Base-by-base conservation (phyloP, 2,113 vertebrate species). In the Sprattus sprattus region DNA sequence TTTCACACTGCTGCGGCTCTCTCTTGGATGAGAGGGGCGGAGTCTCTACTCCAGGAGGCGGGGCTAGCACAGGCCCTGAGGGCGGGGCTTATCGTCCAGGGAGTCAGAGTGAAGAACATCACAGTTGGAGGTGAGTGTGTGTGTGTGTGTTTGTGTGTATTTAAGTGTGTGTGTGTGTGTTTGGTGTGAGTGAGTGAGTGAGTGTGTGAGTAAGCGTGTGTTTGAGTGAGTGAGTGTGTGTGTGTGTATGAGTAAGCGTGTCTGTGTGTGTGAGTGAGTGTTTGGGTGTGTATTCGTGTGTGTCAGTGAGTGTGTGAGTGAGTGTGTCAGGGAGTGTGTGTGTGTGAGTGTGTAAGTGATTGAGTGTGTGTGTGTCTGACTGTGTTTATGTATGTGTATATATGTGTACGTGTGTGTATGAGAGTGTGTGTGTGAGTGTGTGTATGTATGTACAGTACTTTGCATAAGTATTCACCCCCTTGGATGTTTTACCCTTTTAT, bases 121-220 rank as follows among this genome's bases (percentile, higher is more conserved):
- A 92, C 81, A 6, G 86, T 95, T 0, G 95, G 92, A 92, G 96
- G 96, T 97, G 81, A 93, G 87, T n/a, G 45, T 78, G 82, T 45
- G 22, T 83, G 45, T 20, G 64, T 78, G 54, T 44, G 20, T 60
- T 2, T 81, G 18, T 57, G 67, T n/a, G n/a, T n/a, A n/a, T n/a
- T n/a, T n/a, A n/a, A n/a, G n/a, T n/a, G n/a, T 49, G 49, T 28
- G 28, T n/a, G 47, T 9, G 28, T 3, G 47, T 45, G 85, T 18
- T 16, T 7, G 5, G 18, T 22, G 39, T 46, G 71, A 52, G 71
- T 57, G 28, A 22, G 46, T 39, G n/a, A 28, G 60, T 25, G 60
- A 28, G n/a, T 25, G 60, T 67, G 60, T 67, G 60, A 28, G 60
- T 67, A n/a, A 28, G 60, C 28, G 60, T 25, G 60, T 67, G 54